Base-by-base conservation (phyloP, 2,113 vertebrate species). In the Aythya baeri region DNA sequence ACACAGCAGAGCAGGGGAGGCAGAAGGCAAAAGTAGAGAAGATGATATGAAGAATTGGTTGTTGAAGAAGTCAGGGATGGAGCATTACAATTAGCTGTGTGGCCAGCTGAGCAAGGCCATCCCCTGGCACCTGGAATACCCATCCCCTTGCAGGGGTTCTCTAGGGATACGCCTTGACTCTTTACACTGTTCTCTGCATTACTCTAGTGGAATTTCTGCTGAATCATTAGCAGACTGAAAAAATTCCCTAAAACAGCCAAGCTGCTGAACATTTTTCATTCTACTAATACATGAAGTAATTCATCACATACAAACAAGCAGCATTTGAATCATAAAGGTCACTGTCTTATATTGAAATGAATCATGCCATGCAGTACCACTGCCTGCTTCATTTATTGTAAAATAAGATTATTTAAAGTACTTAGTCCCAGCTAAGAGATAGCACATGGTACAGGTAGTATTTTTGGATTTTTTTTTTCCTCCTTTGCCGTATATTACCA, bases 281-380 rank as follows among this genome's bases (percentile, higher is more conserved):
- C 46, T 67, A 18, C 46, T 72, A 72, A 74, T 50, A 70, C 2
- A 2, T 6, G 26, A 32, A 93, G 70, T 63, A 95, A 96, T 76
- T 58, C 29, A 58, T 80, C 85, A 61, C 36, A 61, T 17, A 86
- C 5, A 81, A 89, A 83, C 25, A 78, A 14, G 62, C 58, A 87
- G 44, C 54, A 86, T 61, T 67, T 90, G 89, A 97, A 77, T 89
- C 87, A 94, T 58, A 94, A 94, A 96, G 89, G 93, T 94, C 85
- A 80, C 17, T 71, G 62, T 50, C 89, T 76, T 74, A 50, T 77
- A 55, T 23, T 68, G 65, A 88, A 83, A 96, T 87, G 76, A 96
- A 95, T 95, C 95, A 93, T 22, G 27, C 36, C 32, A 61, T 34
- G 32, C 32, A 11, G 52, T 29, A 79, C n/a, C 52, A 67, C 34